These are phyloP conservation scores for Phyllostomus discolor DNA, from an alignment of 2,113 vertebrate species.

Conservation along the genomic window DNA sequence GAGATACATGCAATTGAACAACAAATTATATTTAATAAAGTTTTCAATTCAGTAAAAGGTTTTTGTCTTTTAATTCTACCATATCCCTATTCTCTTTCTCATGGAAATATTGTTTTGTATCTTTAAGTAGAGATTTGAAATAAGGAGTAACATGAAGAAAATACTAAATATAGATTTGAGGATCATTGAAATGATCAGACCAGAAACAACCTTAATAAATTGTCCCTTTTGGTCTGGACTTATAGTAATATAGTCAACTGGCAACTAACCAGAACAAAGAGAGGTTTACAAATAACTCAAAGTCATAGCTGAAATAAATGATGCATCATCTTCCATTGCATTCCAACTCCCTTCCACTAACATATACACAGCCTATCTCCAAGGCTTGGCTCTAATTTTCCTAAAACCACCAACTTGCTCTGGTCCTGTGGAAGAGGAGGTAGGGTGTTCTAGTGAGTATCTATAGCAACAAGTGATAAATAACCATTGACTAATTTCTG, in stretches of 20 bases:
- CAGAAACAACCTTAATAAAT: background rate
- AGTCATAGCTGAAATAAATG: background rate
- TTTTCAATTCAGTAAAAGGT: background rate
- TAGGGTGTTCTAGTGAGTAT: background rate
- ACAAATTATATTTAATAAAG: background rate
- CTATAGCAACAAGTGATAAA: background rate
- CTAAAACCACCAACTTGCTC: background rate
- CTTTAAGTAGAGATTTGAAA: background rate
- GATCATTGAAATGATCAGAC: background rate
- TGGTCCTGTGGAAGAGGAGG: background rate
- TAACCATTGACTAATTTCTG: background rate
- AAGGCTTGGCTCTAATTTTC: background rate
- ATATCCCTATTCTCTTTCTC: background rate
- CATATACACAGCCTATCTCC: background rate
- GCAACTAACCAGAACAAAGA: background rate
- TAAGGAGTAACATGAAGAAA: background rate
- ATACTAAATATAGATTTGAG: background rate
- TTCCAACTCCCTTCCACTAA: background rate
- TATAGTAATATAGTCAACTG: background rate
- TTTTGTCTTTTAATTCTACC: background rate
- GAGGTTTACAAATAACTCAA: background rate
- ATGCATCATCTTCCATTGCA: background rate
- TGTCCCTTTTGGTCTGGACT: background rate
- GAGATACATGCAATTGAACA: background rate
- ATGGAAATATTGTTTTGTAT: background rate